Percentiles rank a stretch among this genome's conserved stretches.
Conservation (phyloP, 2,888 invertebrate genomes). For the Hyposoter dolosus region DNA sequence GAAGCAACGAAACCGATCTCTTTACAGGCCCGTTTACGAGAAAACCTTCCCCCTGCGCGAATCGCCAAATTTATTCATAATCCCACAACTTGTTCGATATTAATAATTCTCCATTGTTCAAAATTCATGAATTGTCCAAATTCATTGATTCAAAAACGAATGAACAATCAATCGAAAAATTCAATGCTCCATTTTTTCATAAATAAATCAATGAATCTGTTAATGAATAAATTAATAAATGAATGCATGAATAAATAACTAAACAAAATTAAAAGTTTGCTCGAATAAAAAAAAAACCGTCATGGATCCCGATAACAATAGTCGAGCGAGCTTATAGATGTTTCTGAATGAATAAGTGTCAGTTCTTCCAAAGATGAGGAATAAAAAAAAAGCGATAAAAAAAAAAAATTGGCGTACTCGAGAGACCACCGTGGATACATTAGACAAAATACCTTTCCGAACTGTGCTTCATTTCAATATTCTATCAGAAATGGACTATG, state of each 20-base stretch:
- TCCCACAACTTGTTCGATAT: not conserved
- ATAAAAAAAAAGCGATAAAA: not conserved
- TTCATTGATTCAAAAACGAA: not conserved
- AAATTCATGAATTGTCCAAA: not conserved
- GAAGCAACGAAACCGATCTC: slow-evolving; percentile 45
- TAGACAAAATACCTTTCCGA: slow-evolving; percentile 44
- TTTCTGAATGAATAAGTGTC: slow-evolving; percentile 28
- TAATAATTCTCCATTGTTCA: not conserved
- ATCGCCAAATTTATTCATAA: not conserved
- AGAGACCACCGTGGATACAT: slow-evolving; percentile 43
- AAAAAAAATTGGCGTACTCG: slow-evolving; percentile 13
- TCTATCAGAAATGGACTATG: slow-evolving; percentile 60
- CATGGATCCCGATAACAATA: slow-evolving; percentile 34
- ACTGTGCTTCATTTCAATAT: slow-evolving; percentile 58
- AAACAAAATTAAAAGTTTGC: too few relatives aligned
- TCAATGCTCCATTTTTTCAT: not conserved
- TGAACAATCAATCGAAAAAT: not conserved
- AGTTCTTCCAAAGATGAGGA: slow-evolving; percentile 6
- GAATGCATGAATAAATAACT: too few relatives aligned
- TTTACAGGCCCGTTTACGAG: slow-evolving; percentile 22
- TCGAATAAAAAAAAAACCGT: not conserved
- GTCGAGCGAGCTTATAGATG: slow-evolving; percentile 24
- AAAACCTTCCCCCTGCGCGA: too few relatives aligned
- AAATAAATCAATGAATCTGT: not conserved
- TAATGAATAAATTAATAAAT: too few relatives aligned